These are phyloP conservation scores for Neoitamus cyanurus DNA, from an alignment of 2,888 invertebrate genomes.

Conservation along the genomic window DNA sequence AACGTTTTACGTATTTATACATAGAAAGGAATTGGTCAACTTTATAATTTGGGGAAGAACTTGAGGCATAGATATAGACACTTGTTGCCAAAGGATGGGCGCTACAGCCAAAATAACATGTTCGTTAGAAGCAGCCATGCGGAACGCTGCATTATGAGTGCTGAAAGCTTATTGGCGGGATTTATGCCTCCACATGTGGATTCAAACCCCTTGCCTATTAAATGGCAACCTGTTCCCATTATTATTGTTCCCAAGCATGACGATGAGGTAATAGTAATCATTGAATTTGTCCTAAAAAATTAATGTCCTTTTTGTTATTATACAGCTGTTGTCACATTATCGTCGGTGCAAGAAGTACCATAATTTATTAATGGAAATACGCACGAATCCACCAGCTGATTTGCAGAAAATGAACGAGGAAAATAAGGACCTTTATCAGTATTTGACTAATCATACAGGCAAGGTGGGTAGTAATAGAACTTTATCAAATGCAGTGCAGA, in stretches of 20 bases:
- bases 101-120: slow-evolving; percentile 72
- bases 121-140: slow-evolving; percentile 80
- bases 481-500: not conserved
- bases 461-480: not conserved
- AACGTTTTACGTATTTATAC: not conserved
- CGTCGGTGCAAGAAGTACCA: slow-evolving; percentile 67
- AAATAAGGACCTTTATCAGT: slow-evolving; percentile 70
- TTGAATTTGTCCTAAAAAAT: not conserved
- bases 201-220: not conserved
- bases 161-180: slow-evolving; percentile 67
- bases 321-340: not conserved
- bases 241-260: slow-evolving; percentile 70
- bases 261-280: slow-evolving; percentile 72
- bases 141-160: slow-evolving; percentile 89
- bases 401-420: slow-evolving; percentile 67
- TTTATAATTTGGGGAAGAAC: slow-evolving; percentile 79
- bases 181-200: slow-evolving; percentile 8
- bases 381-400: slow-evolving; percentile 64
- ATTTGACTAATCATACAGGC: slow-evolving; percentile 69
- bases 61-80: slow-evolving; percentile 77
- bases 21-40: slow-evolving; percentile 77
- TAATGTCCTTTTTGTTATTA: not conserved
- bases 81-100: slow-evolving; percentile 71
- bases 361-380: slow-evolving; percentile 64
- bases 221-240: slow-evolving; percentile 30